phyloP scores from a whole-genome alignment of 2,797 vertebrate species.

The Miichthys miiuy region DNA sequence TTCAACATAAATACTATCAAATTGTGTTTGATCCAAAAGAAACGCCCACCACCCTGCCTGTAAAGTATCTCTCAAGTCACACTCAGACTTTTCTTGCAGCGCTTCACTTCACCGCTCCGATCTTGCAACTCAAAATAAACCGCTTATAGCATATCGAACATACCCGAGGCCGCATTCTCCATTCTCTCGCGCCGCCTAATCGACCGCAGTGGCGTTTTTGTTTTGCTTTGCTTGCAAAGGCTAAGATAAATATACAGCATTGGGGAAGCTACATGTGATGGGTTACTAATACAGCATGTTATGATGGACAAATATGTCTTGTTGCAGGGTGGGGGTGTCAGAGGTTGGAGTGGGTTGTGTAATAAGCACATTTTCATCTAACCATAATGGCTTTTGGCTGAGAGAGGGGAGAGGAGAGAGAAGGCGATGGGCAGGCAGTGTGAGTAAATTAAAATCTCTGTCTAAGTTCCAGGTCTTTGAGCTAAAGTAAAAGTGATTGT shows the following conservation, averaged over 20 bases:
- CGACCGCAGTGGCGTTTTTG: constrained; percentile 66
- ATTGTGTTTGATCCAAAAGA: not conserved
- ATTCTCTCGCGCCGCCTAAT: constrained; percentile 33
- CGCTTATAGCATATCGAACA: constrained; percentile 62
- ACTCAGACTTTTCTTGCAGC: constrained; percentile 13
- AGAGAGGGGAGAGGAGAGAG: constrained; percentile 7
- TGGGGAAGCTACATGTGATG: constrained; percentile 68
- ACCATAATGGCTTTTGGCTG: constrained; percentile 67
- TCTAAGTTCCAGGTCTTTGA: constrained; percentile 13
- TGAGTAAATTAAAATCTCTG: constrained; percentile 40
- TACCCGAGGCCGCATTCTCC: constrained; percentile 58
- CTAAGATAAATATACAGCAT: constrained; percentile 62
- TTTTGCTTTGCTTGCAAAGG: constrained; percentile 60
- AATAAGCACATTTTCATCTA: constrained; percentile 69
- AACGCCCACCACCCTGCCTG: not conserved
- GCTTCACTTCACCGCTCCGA: constrained; percentile 29
- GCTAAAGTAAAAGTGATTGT: constrained; percentile 32
- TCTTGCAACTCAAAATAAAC: constrained; percentile 70
- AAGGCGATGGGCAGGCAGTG: constrained; percentile 7
- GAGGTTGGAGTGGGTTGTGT: constrained; percentile 52
- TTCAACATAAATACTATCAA: not conserved
- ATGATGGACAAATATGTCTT: constrained; percentile 72
- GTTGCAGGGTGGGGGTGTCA: constrained; percentile 48
- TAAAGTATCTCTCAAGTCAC: constrained; percentile 41
- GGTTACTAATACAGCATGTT: constrained; percentile 71